These are phyloP conservation scores for Thumatha senex DNA, from an alignment of 2,888 invertebrate species.

Conservation along the genomic window DNA sequence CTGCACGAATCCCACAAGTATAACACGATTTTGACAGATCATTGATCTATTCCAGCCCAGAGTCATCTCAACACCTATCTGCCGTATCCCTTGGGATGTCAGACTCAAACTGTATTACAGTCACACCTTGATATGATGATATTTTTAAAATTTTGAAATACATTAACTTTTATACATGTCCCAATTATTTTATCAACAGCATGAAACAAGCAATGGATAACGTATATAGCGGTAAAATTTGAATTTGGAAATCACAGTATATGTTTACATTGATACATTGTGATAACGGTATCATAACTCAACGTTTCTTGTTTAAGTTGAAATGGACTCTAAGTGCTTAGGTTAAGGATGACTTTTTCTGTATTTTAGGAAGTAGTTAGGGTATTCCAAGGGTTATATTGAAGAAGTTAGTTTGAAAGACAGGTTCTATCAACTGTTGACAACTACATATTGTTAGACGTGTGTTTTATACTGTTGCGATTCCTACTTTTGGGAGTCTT, in stretches of 20 bases:
- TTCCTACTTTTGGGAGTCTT: constrained; percentile 59
- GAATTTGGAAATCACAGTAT: constrained; percentile 26
- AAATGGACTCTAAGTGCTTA: not conserved
- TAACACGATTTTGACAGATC: constrained; percentile 79
- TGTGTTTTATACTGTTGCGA: constrained; percentile 74
- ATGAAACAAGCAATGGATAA: constrained; percentile 30
- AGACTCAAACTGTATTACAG: constrained; percentile 49
- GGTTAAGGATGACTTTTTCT: constrained; percentile 12
- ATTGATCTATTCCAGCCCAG: constrained; percentile 73
- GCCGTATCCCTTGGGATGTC: constrained; percentile 55
- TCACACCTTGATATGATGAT: constrained; percentile 24
- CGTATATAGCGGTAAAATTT: constrained; percentile 9
- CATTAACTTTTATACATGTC: constrained; percentile 23
- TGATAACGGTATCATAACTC: constrained; percentile 29
- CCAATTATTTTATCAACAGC: not conserved
- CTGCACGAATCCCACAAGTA: constrained; percentile 74
- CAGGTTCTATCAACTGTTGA: constrained; percentile 79
- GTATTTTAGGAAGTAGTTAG: constrained; percentile 10
- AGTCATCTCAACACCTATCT: constrained; percentile 74
- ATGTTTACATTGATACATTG: constrained; percentile 23
- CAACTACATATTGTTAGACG: constrained; percentile 78
- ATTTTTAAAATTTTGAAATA: not conserved
- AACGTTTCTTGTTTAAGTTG: not conserved
- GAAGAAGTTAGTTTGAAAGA: constrained; percentile 76
- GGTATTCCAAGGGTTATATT: not conserved